A percentile compares a stretch with the other conserved stretches of the same genome.
phyloP scores from a whole-genome alignment of 2,888 invertebrate genomes.

The Volucella bombylans region DNA sequence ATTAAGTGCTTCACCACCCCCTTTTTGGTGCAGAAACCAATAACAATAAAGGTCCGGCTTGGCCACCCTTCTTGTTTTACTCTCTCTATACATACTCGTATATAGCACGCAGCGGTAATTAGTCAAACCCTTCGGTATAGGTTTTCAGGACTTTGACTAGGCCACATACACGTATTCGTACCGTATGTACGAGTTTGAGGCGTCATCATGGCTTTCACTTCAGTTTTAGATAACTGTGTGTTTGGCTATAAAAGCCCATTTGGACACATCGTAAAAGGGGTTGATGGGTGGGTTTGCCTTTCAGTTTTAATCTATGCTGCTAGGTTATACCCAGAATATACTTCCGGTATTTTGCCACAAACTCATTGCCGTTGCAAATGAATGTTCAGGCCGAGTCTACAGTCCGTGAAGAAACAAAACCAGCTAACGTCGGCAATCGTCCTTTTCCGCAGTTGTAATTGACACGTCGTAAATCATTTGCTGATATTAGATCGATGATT shows the following conservation, averaged over 20 bases:
- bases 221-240: constrained; percentile 56
- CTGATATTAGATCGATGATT: constrained; percentile 72
- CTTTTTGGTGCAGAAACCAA: constrained; percentile 2
- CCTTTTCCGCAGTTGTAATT: constrained; percentile 73
- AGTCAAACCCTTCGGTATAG: constrained; percentile 62
- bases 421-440: constrained; percentile 58
- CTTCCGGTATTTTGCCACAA: constrained; percentile 19
- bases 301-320: constrained; percentile 2
- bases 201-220: constrained; percentile 51
- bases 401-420: constrained; percentile 14
- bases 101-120: constrained; percentile 65
- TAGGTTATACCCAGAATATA: constrained; percentile 22
- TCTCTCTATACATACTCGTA: constrained; percentile 24
- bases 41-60: constrained; percentile 55
- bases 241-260: constrained; percentile 61
- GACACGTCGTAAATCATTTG: constrained; percentile 74
- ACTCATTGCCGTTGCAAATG: constrained; percentile 17
- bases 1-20: not conserved
- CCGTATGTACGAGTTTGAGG: constrained; percentile 36
- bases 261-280: constrained; percentile 71
- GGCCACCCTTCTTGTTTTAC: constrained; percentile 31
- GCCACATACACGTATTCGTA: constrained; percentile 17
- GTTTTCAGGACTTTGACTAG: not conserved
- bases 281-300: not conserved
- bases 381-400: constrained; percentile 11